These are phyloP conservation scores for Dipodomys ordii DNA, from an alignment of 2,113 vertebrate genomes.

Conservation along the genomic window DNA sequence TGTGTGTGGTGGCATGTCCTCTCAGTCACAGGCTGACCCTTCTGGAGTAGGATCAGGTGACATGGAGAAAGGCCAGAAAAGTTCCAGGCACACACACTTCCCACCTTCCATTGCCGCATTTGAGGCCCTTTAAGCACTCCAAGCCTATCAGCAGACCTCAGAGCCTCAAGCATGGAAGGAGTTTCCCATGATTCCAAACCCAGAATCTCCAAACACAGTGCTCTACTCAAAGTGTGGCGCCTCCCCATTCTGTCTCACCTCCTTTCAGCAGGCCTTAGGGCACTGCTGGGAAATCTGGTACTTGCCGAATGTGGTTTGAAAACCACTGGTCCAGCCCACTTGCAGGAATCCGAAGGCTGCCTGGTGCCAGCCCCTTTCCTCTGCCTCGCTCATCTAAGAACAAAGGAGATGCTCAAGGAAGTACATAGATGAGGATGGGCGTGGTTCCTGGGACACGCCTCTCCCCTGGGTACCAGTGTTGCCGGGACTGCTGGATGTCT, in stretches of 20 bases:
- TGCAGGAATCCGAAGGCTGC: background rate
- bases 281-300: background rate
- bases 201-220: background rate
- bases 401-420: background rate
- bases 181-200: background rate
- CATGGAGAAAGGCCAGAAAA: background rate
- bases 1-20: background rate
- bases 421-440: no score
- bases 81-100: background rate
- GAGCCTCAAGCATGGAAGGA: background rate
- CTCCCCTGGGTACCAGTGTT: background rate
- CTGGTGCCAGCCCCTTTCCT: background rate
- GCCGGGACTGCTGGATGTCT: background rate
- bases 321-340: background rate
- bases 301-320: background rate
- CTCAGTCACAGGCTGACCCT: no score
- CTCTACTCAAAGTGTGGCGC: background rate
- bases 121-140: background rate
- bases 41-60: background rate
- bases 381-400: background rate
- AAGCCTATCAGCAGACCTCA: background rate
- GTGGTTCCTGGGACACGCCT: background rate
- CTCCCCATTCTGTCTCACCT: background rate
- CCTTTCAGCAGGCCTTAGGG: background rate
- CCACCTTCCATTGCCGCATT: background rate